These are phyloP conservation scores for Hemichromis elongatus DNA, from an alignment of 2,113 vertebrate genomes.

Conservation along the genomic window DNA sequence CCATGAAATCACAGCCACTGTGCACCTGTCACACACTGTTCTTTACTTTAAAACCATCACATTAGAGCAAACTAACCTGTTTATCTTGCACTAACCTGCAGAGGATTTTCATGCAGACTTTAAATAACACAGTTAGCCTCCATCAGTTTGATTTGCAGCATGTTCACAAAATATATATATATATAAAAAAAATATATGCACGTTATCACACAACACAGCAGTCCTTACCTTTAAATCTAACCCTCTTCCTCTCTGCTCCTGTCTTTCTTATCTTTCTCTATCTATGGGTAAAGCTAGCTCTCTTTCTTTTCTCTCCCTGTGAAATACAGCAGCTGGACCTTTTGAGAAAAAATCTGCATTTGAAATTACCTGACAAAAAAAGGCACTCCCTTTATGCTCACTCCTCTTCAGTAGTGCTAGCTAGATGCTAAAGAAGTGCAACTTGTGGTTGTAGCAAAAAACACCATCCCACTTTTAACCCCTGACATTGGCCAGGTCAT, in stretches of 20 bases:
- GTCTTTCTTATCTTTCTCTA: not conserved
- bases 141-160: not conserved
- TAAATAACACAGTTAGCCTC: not conserved
- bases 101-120: not conserved
- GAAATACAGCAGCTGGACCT: not conserved
- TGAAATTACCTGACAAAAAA: not conserved
- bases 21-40: not conserved
- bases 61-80: not conserved
- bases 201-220: too few species aligned
- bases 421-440: not conserved
- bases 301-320: not conserved
- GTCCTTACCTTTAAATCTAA: too few species aligned
- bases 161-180: not conserved
- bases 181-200: too few species aligned
- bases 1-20: not conserved
- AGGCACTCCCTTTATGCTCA: not conserved
- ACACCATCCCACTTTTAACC: not conserved
- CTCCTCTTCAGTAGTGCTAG: not conserved
- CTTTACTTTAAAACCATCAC: not conserved
- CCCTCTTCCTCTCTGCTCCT: not conserved
- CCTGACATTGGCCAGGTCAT: not conserved
- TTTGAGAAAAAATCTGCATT: not conserved
- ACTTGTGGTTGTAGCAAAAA: not conserved
- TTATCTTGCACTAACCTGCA: not conserved
- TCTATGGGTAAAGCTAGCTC: not conserved